These are phyloP conservation scores for Erythrolamprus reginae DNA, from an alignment of 2,113 vertebrate species.

Conservation along the genomic window DNA sequence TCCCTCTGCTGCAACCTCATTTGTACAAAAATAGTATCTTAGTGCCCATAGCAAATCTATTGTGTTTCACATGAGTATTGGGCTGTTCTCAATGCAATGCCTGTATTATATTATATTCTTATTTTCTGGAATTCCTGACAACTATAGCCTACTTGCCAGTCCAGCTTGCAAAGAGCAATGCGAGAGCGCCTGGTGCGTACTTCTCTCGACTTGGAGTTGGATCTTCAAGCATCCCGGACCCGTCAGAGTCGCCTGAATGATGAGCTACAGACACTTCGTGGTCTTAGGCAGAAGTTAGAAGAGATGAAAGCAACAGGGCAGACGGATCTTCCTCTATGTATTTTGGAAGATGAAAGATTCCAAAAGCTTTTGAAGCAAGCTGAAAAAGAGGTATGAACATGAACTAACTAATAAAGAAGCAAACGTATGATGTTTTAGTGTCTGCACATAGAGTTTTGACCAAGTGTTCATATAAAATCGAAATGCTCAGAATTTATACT, in stretches of 20 bases:
- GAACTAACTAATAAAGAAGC: neutral
- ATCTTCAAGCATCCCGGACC: constrained; percentile 77
- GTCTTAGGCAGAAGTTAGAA: constrained; percentile 73
- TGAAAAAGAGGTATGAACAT: constrained; percentile 71
- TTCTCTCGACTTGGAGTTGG: constrained; percentile 82
- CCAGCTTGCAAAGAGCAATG: constrained; percentile 45
- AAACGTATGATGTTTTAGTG: neutral
- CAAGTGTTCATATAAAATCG: neutral
- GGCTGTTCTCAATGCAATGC: neutral
- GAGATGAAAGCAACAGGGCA: constrained; percentile 71
- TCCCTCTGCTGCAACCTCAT: neutral
- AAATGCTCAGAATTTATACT: neutral
- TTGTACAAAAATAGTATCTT: neutral
- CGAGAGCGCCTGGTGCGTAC: constrained; percentile 67
- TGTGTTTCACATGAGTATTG: too few relatives aligned
- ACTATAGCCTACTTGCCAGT: constrained; percentile 69
- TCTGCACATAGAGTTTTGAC: neutral
- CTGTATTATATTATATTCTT: neutral
- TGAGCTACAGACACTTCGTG: constrained; percentile 74
- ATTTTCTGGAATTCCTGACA: neutral
- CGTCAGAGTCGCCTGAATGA: constrained; percentile 77
- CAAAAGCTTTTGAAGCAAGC: constrained; percentile 77
- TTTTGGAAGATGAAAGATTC: constrained; percentile 77
- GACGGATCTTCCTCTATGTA: constrained; percentile 66
- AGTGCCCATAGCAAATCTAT: neutral